phyloP scores from a whole-genome alignment of 1,140 invertebrate species.

The Drosophila ohnishii region DNA sequence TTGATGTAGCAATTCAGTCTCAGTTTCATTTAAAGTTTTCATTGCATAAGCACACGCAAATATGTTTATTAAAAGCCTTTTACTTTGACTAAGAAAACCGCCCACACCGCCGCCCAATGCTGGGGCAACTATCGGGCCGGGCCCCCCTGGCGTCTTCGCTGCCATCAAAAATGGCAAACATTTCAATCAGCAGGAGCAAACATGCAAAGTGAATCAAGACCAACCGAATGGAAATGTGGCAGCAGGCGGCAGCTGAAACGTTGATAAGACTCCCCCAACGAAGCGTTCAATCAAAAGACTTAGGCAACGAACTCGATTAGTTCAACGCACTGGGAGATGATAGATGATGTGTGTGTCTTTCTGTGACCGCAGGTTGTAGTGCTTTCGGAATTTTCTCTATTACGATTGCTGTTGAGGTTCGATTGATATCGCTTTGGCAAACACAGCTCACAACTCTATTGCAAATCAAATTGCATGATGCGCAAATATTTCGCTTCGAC shows the following conservation, averaged over 20 bases:
- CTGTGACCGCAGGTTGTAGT: constrained; percentile 12
- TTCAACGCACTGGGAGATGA: constrained; percentile 43
- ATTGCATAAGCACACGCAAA: constrained; percentile 71
- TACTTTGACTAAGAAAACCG: constrained; percentile 56
- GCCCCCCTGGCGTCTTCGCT: background rate
- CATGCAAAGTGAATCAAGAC: constrained; percentile 43
- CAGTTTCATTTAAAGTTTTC: constrained; percentile 22
- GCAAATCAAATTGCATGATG: constrained; percentile 79
- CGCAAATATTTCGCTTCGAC: constrained; percentile 63
- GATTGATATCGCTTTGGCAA: constrained; percentile 59
- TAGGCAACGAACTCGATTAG: constrained; percentile 71
- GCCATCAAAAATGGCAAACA: constrained; percentile 38
- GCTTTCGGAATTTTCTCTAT: constrained; percentile 31
- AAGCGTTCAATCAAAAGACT: constrained; percentile 64
- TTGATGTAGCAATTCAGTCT: constrained; percentile 47
- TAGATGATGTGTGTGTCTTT: constrained; percentile 6
- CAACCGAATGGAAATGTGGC: constrained; percentile 19
- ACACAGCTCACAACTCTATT: constrained; percentile 47
- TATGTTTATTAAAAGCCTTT: constrained; percentile 72
- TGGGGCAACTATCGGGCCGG: background rate
- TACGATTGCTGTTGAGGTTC: constrained; percentile 22
- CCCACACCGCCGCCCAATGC: constrained; percentile 25
- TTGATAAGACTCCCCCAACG: constrained; percentile 24
- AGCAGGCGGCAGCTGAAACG: constrained; percentile 13
- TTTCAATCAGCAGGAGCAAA: constrained; percentile 49